Evolutionary conservation across 2,113 vertebrate genomes (phyloP), one percentile per base, ranked within the genome.

Genomic region (Scartelaos histophorus): DNA sequence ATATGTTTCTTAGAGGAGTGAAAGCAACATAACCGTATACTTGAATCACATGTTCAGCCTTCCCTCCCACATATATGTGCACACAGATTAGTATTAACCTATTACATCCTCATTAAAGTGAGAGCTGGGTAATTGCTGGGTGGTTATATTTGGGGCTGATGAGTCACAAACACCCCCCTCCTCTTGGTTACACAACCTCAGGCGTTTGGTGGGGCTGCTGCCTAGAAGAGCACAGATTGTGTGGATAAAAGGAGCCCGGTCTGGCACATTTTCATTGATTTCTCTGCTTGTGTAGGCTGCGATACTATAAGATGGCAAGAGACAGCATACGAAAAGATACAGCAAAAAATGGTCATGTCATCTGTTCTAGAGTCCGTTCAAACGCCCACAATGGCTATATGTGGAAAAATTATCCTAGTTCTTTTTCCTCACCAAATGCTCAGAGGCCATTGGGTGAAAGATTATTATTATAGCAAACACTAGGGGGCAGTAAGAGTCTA

Each of bases 191-290:
- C 73, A 85, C 80, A 83, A 83, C 82, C 77, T 61, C n/a, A 58
- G 80, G 75, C 74, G 10, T 70, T 82, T 83, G 62, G 86, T 81
- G 85, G 80, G 75, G 78, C 46, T n/a, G 77, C 69, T 45, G 71
- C 80, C 79, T 69, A 25, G 47, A 68, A 79, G 71, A 72, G 67
- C 64, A 51, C 66, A 2, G 61, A 69, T 72, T 71, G 34, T 74
- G 51, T 62, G 72, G 76, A 76, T 75, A 76, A 77, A 66, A 77
- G 66, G 19, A 82, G 74, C 81, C 58, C 47, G 73, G 79, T 89
- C 78, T 88, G 85, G 87, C 84, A 85, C 71, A 74, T 88, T 80
- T 81, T 88, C 88, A 90, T 89, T 80, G 89, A 91, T 91, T 89
- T 69, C 81, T 54, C 76, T 75, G 84, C 78, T 82, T 79, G 81